Conservation (phyloP, 2,113 vertebrate genomes). For the Pelodiscus sinensis region DNA sequence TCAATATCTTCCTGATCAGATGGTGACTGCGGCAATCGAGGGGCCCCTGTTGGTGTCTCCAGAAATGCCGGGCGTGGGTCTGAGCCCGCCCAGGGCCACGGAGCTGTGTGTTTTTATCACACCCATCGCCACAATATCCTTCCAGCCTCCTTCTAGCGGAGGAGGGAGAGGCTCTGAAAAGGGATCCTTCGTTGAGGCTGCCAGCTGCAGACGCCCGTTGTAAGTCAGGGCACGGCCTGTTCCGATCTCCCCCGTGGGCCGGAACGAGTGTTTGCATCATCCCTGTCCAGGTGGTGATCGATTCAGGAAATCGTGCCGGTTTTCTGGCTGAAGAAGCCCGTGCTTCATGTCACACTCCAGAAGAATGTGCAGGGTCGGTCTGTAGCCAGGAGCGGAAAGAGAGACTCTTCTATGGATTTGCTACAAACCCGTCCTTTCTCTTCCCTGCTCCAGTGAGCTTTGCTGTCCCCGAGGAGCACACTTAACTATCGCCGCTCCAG, state of each 20-base stretch:
- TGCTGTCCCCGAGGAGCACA: not conserved
- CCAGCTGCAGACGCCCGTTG: not conserved
- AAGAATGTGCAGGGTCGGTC: not conserved
- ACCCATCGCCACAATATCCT: not conserved
- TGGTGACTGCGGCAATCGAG: not conserved
- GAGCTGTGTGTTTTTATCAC: not conserved
- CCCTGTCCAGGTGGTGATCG: not conserved
- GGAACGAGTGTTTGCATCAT: not conserved
- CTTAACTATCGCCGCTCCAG: not conserved
- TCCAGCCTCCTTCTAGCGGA: not conserved
- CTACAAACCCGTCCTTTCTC: not conserved
- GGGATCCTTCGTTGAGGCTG: not conserved
- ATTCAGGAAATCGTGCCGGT: not conserved
- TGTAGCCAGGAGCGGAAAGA: not conserved
- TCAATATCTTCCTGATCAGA: not conserved
- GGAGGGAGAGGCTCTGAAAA: not conserved
- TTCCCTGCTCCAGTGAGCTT: not conserved
- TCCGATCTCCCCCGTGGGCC: not conserved
- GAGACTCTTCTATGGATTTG: not conserved
- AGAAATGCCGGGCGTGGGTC: not conserved
- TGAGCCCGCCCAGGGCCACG: not conserved
- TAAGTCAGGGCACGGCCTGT: not conserved
- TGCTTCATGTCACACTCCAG: not conserved
- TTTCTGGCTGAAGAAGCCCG: not conserved
- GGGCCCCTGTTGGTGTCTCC: not conserved